Conservation (phyloP, 2,113 vertebrate genomes). For the Monopterus albus region DNA sequence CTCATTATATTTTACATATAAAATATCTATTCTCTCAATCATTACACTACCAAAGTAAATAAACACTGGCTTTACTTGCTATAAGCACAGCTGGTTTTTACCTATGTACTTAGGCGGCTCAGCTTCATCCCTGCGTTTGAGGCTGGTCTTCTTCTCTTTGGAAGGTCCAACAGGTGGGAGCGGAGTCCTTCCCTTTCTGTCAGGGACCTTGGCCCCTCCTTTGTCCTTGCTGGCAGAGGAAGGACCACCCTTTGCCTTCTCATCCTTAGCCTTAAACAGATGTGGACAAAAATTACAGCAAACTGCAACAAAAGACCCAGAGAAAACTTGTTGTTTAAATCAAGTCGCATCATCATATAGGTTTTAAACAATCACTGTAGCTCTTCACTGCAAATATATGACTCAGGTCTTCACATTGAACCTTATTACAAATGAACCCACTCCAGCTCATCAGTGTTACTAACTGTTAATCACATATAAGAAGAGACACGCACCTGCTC, state of each 20-base stretch:
- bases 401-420: too few species aligned
- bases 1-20: too few species aligned
- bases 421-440: background rate
- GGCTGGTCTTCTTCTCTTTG: constrained; percentile 82
- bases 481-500: constrained; percentile 73
- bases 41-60: too few species aligned
- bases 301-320: background rate
- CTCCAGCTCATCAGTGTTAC: background rate
- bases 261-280: constrained; percentile 71
- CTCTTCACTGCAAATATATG: too few species aligned
- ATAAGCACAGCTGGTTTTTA: constrained; percentile 51
- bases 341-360: background rate
- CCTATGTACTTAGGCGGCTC: constrained; percentile 80
- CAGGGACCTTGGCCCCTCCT: constrained; percentile 57
- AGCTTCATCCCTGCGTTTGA: constrained; percentile 84
- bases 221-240: constrained; percentile 72
- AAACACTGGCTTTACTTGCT: background rate
- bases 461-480: background rate
- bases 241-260: constrained; percentile 55
- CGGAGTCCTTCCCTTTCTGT: constrained; percentile 75
- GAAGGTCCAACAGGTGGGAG: constrained; percentile 32
- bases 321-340: background rate
- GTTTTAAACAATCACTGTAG: too few species aligned
- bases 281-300: background rate
- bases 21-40: too few species aligned